These are phyloP conservation scores for Willisornis vidua DNA, from an alignment of 2,113 vertebrate genomes.

Conservation along the genomic window DNA sequence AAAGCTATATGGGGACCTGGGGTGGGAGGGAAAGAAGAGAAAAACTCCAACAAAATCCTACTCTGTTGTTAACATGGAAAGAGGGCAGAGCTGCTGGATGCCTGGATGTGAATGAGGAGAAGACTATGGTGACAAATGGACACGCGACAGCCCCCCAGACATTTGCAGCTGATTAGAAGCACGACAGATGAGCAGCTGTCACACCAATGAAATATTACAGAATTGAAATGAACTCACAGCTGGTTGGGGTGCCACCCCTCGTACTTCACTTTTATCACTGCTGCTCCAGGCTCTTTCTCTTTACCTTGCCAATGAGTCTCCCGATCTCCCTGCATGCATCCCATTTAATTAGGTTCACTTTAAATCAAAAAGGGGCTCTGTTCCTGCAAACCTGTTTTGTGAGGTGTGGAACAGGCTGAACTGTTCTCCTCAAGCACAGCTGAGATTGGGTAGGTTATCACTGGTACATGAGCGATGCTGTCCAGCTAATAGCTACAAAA, in stretches of 20 bases:
- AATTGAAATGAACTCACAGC: constrained; percentile 35
- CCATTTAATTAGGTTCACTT: constrained; percentile 29
- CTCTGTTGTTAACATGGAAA: not conserved
- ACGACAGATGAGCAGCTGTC: constrained; percentile 17
- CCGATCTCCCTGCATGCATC: not conserved
- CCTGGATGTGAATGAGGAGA: not conserved
- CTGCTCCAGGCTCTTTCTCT: constrained; percentile 15
- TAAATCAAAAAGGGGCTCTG: not conserved
- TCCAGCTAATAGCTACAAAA: not conserved
- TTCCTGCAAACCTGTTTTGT: not conserved
- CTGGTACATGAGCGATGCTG: not conserved
- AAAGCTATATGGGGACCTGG: not conserved
- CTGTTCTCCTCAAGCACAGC: not conserved
- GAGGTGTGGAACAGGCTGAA: not conserved
- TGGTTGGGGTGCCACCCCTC: not conserved
- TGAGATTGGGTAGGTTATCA: not conserved
- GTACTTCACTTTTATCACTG: constrained; percentile 32
- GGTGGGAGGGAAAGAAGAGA: not conserved
- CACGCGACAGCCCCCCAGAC: not conserved
- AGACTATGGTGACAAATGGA: constrained; percentile 19
- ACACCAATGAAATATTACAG: not conserved
- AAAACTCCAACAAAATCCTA: not conserved
- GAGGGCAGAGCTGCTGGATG: not conserved
- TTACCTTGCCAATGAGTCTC: not conserved
- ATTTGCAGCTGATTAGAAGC: constrained; percentile 29